Percentiles rank a stretch among this genome's conserved stretches.
These are phyloP conservation scores for Lasioglossum zephyrum DNA, from an alignment of 2,888 invertebrate species.

Conservation along the genomic window DNA sequence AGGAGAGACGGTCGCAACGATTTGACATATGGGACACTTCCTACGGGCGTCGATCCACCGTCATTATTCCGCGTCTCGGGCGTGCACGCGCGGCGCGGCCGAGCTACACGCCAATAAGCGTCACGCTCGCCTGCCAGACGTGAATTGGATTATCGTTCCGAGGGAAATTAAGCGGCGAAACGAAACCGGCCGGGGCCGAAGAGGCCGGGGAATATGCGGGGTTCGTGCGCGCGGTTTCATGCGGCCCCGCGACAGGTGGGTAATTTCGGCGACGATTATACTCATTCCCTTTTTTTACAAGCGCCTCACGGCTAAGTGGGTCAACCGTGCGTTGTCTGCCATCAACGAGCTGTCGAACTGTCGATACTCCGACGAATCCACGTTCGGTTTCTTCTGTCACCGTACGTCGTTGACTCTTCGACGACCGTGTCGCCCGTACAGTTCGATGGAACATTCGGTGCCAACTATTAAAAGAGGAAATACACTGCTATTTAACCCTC, in stretches of 20 bases:
- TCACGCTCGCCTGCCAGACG: slow-evolving; percentile 47
- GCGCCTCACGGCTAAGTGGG: neutral
- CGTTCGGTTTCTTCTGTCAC: slow-evolving; percentile 4
- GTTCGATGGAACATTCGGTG: neutral
- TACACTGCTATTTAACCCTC: too few species aligned
- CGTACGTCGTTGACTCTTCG: neutral
- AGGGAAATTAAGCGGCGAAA: slow-evolving; percentile 45
- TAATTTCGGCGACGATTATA: slow-evolving; percentile 11
- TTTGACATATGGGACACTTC: slow-evolving; percentile 68
- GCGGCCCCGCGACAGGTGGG: slow-evolving; percentile 22
- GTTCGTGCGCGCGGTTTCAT: slow-evolving; percentile 20
- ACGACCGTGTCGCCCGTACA: neutral
- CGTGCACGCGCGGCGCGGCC: slow-evolving; percentile 24
- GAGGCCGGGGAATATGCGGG: neutral
- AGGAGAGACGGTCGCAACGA: slow-evolving; percentile 35
- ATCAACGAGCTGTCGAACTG: slow-evolving; percentile 7
- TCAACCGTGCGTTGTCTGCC: neutral
- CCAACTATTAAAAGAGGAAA: too few species aligned
- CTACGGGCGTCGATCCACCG: slow-evolving; percentile 51
- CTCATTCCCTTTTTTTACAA: neutral
- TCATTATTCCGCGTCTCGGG: slow-evolving; percentile 44
- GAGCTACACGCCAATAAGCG: slow-evolving; percentile 50
- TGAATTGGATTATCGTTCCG: slow-evolving; percentile 48
- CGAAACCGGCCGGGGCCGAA: slow-evolving; percentile 6
- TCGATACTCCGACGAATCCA: slow-evolving; percentile 4